Evolutionary conservation across 2,888 invertebrate species (phyloP).

Genomic region (Drosophila fulvimacula): DNA sequence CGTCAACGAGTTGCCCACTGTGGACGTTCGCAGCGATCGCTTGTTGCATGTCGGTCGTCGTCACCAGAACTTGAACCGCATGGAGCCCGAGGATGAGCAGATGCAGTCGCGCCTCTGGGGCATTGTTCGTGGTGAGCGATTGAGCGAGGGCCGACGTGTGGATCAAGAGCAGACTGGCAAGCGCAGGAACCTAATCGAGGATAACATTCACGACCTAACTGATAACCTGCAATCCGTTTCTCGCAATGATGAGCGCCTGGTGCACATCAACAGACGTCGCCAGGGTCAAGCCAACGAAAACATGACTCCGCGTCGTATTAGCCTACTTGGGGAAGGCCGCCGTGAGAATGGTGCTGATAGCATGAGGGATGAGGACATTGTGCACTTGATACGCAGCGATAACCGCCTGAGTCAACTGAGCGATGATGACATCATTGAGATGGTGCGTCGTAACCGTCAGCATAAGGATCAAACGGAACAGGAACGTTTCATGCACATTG

Average conservation of each 20-base stretch:
- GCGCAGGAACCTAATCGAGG: neutral
- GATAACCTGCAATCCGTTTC: conserved; percentile 40
- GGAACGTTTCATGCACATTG: neutral
- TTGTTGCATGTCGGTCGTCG: conserved; percentile 64
- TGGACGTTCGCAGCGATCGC: conserved; percentile 48
- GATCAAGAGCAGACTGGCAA: neutral
- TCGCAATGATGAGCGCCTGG: conserved; percentile 61
- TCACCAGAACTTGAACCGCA: conserved; percentile 38
- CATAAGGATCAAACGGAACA: conserved; percentile 19
- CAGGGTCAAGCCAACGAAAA: conserved; percentile 29
- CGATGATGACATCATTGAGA: conserved; percentile 50
- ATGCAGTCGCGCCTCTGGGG: conserved; percentile 24
- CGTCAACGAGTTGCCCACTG: conserved; percentile 42
- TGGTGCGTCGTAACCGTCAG: conserved; percentile 41
- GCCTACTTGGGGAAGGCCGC: conserved; percentile 47
- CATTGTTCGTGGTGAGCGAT: conserved; percentile 30
- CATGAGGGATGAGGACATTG: conserved; percentile 19
- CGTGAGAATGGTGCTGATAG: conserved; percentile 19
- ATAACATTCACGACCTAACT: neutral
- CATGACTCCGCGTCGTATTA: conserved; percentile 30
- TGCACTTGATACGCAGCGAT: conserved; percentile 22
- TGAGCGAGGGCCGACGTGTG: conserved; percentile 27
- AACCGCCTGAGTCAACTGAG: conserved; percentile 16
- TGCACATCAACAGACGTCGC: conserved; percentile 58
- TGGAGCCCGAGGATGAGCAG: conserved; percentile 27